Evolutionary conservation across 2,113 vertebrate genomes (phyloP).

Genomic region (Brachyistius frenatus): DNA sequence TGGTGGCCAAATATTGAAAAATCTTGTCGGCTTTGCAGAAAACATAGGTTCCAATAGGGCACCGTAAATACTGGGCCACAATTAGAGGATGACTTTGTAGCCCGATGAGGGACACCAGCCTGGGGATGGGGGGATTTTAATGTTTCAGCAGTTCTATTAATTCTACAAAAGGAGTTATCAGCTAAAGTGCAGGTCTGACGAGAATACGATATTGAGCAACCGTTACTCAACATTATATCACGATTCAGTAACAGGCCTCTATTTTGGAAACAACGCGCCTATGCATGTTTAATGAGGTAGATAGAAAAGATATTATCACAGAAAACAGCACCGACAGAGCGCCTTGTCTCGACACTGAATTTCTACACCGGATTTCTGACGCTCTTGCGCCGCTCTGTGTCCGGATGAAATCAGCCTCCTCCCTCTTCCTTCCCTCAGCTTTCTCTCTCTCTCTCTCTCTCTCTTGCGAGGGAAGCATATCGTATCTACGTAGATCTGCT

Average conservation of each 20-base stretch:
- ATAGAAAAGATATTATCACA: not conserved
- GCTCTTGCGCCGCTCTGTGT: slow-evolving; percentile 51
- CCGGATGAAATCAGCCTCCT: not conserved
- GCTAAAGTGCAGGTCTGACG: too few relatives aligned
- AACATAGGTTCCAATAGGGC: not conserved
- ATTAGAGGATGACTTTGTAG: not conserved
- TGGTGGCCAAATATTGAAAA: not conserved
- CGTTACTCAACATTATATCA: too few relatives aligned
- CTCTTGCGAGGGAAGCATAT: not conserved
- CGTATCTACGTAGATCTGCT: not conserved
- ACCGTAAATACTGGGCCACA: not conserved
- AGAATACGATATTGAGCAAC: too few relatives aligned
- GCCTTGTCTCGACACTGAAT: not conserved
- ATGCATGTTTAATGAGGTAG: not conserved
- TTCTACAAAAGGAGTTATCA: too few relatives aligned
- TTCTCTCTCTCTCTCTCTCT: not conserved
- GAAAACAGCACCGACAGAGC: slow-evolving; percentile 4
- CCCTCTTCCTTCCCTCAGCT: not conserved
- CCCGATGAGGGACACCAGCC: not conserved
- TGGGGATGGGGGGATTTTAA: not conserved
- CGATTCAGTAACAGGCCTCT: too few relatives aligned
- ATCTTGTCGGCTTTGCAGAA: slow-evolving; percentile 5
- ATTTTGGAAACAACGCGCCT: too few relatives aligned
- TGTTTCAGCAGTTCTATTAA: not conserved
- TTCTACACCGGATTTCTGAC: not conserved